Evolutionary conservation across 2,113 vertebrate species (phyloP), one percentile per base, ranked within the genome.

Genomic region (Apodemus sylvaticus): DNA sequence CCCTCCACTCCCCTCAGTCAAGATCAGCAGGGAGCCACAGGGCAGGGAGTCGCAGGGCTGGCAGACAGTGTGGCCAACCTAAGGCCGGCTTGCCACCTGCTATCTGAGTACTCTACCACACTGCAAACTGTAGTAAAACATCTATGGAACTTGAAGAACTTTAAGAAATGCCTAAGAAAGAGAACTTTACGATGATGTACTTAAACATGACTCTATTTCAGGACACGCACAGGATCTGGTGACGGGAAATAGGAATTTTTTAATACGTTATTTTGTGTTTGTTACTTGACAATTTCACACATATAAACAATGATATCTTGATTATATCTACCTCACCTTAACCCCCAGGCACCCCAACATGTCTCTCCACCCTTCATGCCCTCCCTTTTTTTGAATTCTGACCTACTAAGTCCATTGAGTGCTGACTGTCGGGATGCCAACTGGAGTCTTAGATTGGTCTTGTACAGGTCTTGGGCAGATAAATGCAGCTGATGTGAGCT

Each of bases 131-230:
- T 16, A 76, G n/a, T 8, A 86, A 13, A 3, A 78, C 76, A 66
- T 82, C 71, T 82, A 64, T n/a, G 39, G 24, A 31, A 3, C 83
- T 3, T 19, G n/a, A 92, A 55, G 88, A 77, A 42, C 81, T 90
- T 22, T 85, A 73, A 85, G 34, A 83, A 86, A 85, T 29, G 66
- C 29, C 24, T 16, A 68, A 87, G 82, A 94, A 82, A 68, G 58
- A 62, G 68, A 16, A 20, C 20, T 34, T 60, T 24, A 78, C n/a
- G 17, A 39, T 10, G 4, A 22, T 14, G 7, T 1, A 5, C 26
- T 39, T 42, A 36, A 42, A 34, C 42, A 66, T 45, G 24, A 24
- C 34, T 2, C 12, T 24, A 5, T 29, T 4, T 34, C 1, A 20
- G 53, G 19, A 81, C 71, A 31, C 53, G 36, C 4, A 20, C 4